Base-by-base conservation (phyloP, 1,140 invertebrate genomes). In the Nasonia giraulti region DNA sequence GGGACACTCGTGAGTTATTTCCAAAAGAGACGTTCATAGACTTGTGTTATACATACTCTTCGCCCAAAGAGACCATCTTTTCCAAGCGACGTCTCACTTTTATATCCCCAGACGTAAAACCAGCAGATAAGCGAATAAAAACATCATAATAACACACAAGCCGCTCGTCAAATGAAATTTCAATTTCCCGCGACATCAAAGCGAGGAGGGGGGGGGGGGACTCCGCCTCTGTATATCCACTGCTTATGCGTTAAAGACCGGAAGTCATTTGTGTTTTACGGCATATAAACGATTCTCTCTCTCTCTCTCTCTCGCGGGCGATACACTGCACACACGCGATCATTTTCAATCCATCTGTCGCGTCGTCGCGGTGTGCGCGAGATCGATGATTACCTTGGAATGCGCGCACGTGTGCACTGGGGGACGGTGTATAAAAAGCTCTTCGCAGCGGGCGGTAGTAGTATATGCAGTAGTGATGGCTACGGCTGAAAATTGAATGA, bases 341-440 rank as follows among this genome's bases (percentile, higher is more conserved):
- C 44, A 75, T 75, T 44, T 74, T 75, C 74, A 75, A 44, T 75
- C 40, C 37, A 44, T 75, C 74, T 10, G 8, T 44, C 74, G 68
- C 68, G 68, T 75, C 33, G 69, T 20, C 27, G 27, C 33, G 37
- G 17, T 20, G 27, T 27, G 27, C 27, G 14, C 8, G 20, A 40
- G 40, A 75, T 75, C 74, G 74, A 20, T 44, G 74, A 75, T 75
- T 75, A 75, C 17, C 74, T 44, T 40, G 37, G 40, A 27, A 40
- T 44, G n/a, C n/a, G 33, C 27, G 23, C 11, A 71, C 14, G 68
- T 33, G 31, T 33, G 31, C 23, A 71, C 68, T 0, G 8, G 23
- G 68, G 1, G 10, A 6, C 8, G 5, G 31, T n/a, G 27, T 27
- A 20, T 62, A 50, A 62, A 62, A n/a, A 7, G 6, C 20, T 62